phyloP scores from a whole-genome alignment of 1,140 invertebrate genomes.

The Atta colombica region DNA sequence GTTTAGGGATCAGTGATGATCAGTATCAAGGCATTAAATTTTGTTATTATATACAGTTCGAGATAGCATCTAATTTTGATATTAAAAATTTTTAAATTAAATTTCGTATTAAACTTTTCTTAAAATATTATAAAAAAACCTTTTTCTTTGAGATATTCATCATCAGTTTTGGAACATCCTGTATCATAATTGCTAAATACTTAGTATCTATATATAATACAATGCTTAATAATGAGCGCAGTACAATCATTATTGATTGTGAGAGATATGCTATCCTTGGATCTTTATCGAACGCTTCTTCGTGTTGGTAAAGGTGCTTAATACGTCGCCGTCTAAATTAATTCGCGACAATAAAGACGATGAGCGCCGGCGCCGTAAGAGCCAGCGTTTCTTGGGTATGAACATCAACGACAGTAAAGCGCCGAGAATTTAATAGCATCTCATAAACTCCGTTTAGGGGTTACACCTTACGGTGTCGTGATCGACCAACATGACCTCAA shows the following conservation, averaged over 20 bases:
- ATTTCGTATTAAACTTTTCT: no score
- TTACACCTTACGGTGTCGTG: conserved; percentile 56
- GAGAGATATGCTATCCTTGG: neutral
- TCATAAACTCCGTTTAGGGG: conserved; percentile 65
- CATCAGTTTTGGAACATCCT: neutral
- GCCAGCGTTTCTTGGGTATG: conserved; percentile 37
- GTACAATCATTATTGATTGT: neutral
- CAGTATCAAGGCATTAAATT: no score
- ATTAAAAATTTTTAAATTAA: no score
- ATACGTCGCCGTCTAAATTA: conserved; percentile 69
- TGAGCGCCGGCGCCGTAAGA: conserved; percentile 49
- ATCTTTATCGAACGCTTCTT: conserved; percentile 47
- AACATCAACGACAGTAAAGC: conserved; percentile 61
- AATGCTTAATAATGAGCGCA: neutral
- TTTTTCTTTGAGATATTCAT: no score
- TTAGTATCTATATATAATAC: neutral
- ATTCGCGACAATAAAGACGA: conserved; percentile 68
- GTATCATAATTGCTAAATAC: neutral
- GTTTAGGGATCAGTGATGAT: no score
- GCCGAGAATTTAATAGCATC: conserved; percentile 70
- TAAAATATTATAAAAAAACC: no score
- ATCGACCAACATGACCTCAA: conserved; percentile 56
- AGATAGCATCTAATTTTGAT: no score
- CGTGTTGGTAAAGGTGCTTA: conserved; percentile 22
- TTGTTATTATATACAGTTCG: no score